These are phyloP conservation scores for Siniperca scherzeri DNA, from an alignment of 2,797 vertebrate genomes.

Conservation along the genomic window DNA sequence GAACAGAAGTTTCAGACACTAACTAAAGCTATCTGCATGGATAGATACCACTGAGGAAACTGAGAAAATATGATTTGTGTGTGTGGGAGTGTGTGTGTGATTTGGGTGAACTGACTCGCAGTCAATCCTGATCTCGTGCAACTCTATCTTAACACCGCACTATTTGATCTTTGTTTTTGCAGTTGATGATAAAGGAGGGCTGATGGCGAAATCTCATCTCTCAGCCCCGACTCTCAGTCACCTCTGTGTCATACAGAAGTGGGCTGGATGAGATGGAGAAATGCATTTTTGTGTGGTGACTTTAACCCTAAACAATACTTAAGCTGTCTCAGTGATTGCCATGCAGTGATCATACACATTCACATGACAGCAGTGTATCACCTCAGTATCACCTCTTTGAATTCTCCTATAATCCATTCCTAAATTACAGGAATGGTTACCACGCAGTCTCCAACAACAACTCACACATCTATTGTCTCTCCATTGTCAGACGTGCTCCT, in stretches of 20 bases:
- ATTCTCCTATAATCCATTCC: constrained; percentile 25
- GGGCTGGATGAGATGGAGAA: constrained; percentile 27
- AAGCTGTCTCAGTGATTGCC: constrained; percentile 52
- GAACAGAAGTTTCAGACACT: not conserved
- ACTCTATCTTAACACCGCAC: not conserved
- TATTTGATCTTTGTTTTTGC: constrained; percentile 7
- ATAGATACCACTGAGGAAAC: not conserved
- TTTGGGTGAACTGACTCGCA: not conserved
- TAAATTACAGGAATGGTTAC: constrained; percentile 59
- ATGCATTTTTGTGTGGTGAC: constrained; percentile 61
- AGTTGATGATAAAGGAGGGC: constrained; percentile 1
- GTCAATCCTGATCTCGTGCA: not conserved
- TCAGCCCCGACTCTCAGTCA: constrained; percentile 24
- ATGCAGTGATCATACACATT: constrained; percentile 30
- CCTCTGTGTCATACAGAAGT: constrained; percentile 31
- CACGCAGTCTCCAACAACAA: constrained; percentile 43
- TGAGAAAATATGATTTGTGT: not conserved
- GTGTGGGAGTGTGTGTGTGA: not conserved
- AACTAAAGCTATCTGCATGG: not conserved
- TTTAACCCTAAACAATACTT: constrained; percentile 68
- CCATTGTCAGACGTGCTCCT: constrained; percentile 56
- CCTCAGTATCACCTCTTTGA: constrained; percentile 36
- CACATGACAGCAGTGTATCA: constrained; percentile 33
- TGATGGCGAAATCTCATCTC: constrained; percentile 1
- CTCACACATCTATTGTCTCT: constrained; percentile 56